These are phyloP conservation scores for Brachycybe producta DNA, from an alignment of 2,888 invertebrate species.

Conservation along the genomic window DNA sequence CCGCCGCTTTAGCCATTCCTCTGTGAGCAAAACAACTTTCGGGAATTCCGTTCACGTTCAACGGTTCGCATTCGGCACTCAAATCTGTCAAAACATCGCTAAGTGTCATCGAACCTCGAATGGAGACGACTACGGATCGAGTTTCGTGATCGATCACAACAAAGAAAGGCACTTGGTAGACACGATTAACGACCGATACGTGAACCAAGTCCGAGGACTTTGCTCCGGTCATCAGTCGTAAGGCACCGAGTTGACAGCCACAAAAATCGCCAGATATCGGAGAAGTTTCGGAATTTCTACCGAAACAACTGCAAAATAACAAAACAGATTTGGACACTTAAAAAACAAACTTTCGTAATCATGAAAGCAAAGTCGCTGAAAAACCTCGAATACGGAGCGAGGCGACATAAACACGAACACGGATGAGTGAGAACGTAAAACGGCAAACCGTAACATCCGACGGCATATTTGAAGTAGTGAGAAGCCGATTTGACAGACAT, in stretches of 20 bases:
- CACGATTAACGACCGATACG: constrained; percentile 70
- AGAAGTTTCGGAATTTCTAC: constrained; percentile 33
- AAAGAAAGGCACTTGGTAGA: constrained; percentile 77
- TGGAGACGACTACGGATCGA: constrained; percentile 62
- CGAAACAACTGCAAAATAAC: constrained; percentile 27
- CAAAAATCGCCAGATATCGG: constrained; percentile 84
- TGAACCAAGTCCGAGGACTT: constrained; percentile 67
- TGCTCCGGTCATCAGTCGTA: constrained; percentile 61
- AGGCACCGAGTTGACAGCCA: constrained; percentile 70
- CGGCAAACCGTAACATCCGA: constrained; percentile 80
- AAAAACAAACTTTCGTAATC: too few species aligned
- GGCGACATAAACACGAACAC: constrained; percentile 57
- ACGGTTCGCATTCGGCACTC: constrained; percentile 16
- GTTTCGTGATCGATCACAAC: constrained; percentile 70
- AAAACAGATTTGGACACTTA: constrained; percentile 23
- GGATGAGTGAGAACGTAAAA: constrained; percentile 64
- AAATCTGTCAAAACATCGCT: constrained; percentile 76
- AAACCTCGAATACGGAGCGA: constrained; percentile 46
- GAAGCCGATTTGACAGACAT: constrained; percentile 62
- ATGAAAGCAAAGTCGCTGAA: not conserved
- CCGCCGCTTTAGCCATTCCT: constrained; percentile 73
- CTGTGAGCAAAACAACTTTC: constrained; percentile 51
- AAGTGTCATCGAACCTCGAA: constrained; percentile 72
- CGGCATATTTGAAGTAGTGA: constrained; percentile 64
- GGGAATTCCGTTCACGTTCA: not conserved